Evolutionary conservation across 1,140 invertebrate genomes (phyloP).

Genomic region (Drosophila kikkawai): DNA sequence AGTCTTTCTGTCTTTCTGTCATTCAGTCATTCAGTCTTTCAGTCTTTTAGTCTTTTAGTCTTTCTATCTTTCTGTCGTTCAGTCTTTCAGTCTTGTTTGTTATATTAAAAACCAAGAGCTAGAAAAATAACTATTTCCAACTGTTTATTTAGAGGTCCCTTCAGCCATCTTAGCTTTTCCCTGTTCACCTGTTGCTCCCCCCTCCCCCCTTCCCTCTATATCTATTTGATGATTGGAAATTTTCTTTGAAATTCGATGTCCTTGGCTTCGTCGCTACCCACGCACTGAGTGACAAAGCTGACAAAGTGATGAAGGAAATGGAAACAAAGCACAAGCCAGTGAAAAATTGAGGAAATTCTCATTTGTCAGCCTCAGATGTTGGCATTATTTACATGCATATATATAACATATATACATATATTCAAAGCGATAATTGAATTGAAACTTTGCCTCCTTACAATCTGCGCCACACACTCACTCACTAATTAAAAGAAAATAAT

Average conservation of each 20-base stretch:
- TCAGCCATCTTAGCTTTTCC: slow-evolving; percentile 1
- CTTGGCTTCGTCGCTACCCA: slow-evolving; percentile 20
- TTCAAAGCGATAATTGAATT: slow-evolving; percentile 48
- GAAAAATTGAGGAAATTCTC: slow-evolving; percentile 17
- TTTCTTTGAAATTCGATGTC: slow-evolving; percentile 51
- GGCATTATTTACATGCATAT: slow-evolving; percentile 29
- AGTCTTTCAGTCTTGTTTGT: neutral
- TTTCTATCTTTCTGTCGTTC: too few species aligned
- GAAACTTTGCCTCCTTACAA: slow-evolving; percentile 5
- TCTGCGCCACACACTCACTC: slow-evolving; percentile 1
- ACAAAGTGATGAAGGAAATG: slow-evolving; percentile 5
- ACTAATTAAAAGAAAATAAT: slow-evolving; percentile 73
- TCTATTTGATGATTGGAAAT: slow-evolving; percentile 1
- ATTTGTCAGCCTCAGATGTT: slow-evolving; percentile 40
- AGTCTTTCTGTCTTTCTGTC: too few species aligned
- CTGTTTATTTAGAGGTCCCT: neutral
- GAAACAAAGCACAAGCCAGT: slow-evolving; percentile 13
- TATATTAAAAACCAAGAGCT: neutral
- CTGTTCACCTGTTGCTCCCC: slow-evolving; percentile 12
- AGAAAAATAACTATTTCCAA: slow-evolving; percentile 4
- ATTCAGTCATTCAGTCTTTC: too few species aligned
- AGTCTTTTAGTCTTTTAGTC: too few species aligned
- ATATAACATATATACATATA: neutral
- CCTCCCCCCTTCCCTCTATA: neutral
- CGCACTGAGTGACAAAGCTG: neutral